These are phyloP conservation scores for Tridacna crocea DNA, from an alignment of 2,888 invertebrate species.

Conservation along the genomic window DNA sequence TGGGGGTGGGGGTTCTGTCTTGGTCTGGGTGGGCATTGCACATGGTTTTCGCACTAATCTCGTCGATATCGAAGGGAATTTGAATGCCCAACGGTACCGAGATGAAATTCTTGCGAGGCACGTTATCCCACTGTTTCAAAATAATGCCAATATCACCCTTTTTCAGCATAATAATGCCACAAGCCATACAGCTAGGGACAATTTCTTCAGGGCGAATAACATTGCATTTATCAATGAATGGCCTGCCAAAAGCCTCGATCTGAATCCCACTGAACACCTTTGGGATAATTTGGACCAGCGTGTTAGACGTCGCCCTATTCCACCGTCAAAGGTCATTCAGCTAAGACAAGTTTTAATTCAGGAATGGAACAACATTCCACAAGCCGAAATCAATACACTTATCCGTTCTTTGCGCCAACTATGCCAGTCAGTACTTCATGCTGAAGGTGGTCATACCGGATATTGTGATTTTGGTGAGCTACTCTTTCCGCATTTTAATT, in stretches of 20 bases:
- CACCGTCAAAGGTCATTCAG: neutral
- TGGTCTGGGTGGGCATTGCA: no score
- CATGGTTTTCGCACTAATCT: no score
- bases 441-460: neutral
- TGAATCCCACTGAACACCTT: neutral
- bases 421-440: neutral
- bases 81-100: no score
- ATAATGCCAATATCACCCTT: neutral
- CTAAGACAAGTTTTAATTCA: neutral
- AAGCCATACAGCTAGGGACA: neutral
- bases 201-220: neutral
- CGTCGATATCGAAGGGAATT: no score
- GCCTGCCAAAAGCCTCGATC: no score
- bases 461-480: no score
- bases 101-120: no score
- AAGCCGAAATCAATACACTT: no score
- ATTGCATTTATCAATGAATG: neutral
- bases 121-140: no score
- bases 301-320: neutral
- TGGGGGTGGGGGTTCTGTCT: no score
- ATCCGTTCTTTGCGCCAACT: neutral
- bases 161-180: neutral
- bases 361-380: neutral
- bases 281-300: neutral
- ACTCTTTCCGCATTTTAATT: no score